A percentile compares a stretch with the other conserved stretches of the same genome.
phyloP scores from a whole-genome alignment of 2,888 invertebrate species.

The Axea sp. region DNA sequence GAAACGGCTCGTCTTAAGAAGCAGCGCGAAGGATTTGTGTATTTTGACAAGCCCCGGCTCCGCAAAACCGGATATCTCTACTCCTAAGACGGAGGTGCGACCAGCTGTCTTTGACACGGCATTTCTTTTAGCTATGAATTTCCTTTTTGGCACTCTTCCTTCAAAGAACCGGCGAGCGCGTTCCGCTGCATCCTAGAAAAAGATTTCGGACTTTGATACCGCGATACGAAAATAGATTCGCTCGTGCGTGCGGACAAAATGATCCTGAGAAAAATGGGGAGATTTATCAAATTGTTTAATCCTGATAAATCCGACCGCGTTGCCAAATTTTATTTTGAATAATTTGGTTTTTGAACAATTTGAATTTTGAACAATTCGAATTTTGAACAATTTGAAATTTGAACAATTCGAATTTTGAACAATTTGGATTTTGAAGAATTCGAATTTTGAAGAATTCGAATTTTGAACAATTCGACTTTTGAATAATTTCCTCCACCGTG shows the following conservation, averaged over 20 bases:
- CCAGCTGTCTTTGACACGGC: slow-evolving; percentile 72
- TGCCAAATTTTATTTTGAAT: too few relatives aligned
- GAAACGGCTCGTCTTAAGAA: slow-evolving; percentile 32
- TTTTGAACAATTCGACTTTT: too few relatives aligned
- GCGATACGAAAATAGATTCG: slow-evolving; percentile 37
- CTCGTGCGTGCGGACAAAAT: slow-evolving; percentile 1
- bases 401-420: too few relatives aligned
- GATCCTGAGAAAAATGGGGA: not conserved
- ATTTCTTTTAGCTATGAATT: slow-evolving; percentile 57
- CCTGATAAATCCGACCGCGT: too few relatives aligned
- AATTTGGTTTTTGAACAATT: too few relatives aligned
- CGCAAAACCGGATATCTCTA: slow-evolving; percentile 75
- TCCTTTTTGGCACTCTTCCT: slow-evolving; percentile 53
- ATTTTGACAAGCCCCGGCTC: slow-evolving; percentile 76
- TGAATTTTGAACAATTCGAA: too few relatives aligned
- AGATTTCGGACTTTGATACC: slow-evolving; percentile 53
- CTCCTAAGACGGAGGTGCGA: slow-evolving; percentile 70
- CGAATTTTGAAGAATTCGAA: too few relatives aligned
- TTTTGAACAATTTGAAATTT: too few relatives aligned
- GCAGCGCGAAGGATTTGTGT: slow-evolving; percentile 72
- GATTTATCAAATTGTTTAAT: too few relatives aligned
- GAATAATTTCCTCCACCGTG: too few relatives aligned
- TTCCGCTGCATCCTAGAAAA: slow-evolving; percentile 26
- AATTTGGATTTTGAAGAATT: too few relatives aligned
- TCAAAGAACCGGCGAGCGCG: slow-evolving; percentile 40